Evolutionary conservation across 2,888 invertebrate genomes (phyloP).

Genomic region (Melipona beecheii): DNA sequence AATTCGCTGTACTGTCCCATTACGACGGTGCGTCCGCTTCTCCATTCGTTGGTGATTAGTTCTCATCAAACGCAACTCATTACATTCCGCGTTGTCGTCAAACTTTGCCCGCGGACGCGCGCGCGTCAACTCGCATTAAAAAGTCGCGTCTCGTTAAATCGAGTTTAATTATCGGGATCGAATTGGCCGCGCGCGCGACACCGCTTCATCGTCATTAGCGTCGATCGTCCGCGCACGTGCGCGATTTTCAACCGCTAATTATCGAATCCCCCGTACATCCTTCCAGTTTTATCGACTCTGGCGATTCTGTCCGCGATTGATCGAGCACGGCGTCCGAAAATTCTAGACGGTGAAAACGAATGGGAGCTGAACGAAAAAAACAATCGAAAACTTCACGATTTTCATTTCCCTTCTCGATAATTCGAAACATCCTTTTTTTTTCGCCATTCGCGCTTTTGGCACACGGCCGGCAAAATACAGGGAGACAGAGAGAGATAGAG

Average conservation of each 20-base stretch:
- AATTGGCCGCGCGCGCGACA: constrained; percentile 8
- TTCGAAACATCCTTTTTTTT: constrained; percentile 15
- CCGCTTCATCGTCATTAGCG: constrained; percentile 42
- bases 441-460: constrained; percentile 5
- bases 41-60: constrained; percentile 15
- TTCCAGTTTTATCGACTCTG: constrained; percentile 21
- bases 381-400: constrained; percentile 33
- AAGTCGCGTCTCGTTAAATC: constrained; percentile 42
- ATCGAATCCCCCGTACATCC: constrained; percentile 31
- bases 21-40: not conserved
- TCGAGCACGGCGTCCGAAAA: not conserved
- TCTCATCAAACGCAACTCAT: constrained; percentile 8
- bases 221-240: constrained; percentile 24
- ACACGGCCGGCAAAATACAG: not conserved
- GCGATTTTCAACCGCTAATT: constrained; percentile 50
- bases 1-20: not conserved
- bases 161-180: constrained; percentile 50
- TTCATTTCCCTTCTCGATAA: constrained; percentile 10
- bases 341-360: not conserved
- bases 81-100: constrained; percentile 15
- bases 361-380: not conserved
- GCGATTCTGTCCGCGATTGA: not conserved
- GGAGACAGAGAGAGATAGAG: not conserved
- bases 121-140: constrained; percentile 16
- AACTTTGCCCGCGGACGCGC: not conserved